phyloP scores from a whole-genome alignment of 1,140 invertebrate genomes.

The Colletes latitarsis region DNA sequence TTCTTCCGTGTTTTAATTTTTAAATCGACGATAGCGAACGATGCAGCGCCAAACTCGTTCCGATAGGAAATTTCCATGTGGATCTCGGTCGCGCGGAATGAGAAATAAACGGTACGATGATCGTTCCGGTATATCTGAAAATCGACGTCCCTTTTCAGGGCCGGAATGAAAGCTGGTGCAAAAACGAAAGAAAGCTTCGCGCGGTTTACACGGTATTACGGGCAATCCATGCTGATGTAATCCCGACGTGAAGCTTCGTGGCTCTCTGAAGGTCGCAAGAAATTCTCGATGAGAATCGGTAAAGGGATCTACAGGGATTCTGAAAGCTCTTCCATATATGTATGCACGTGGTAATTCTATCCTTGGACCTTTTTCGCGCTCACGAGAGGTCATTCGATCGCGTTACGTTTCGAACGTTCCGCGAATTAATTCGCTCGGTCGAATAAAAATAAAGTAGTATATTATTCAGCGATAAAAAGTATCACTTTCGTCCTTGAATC shows the following conservation, averaged over 20 bases:
- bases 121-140: neutral
- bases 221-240: slow-evolving; percentile 45
- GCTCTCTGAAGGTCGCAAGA: slow-evolving; percentile 36
- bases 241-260: slow-evolving; percentile 12
- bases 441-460: neutral
- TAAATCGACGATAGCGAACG: too few species aligned
- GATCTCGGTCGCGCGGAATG: slow-evolving; percentile 6
- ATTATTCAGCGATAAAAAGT: neutral
- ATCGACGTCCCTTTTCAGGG: slow-evolving; percentile 6
- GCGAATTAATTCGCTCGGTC: slow-evolving; percentile 17
- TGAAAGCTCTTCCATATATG: slow-evolving; percentile 38
- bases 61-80: neutral
- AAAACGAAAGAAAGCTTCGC: slow-evolving; percentile 44
- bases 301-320: slow-evolving; percentile 30
- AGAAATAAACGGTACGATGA: slow-evolving; percentile 2
- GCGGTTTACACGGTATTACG: slow-evolving; percentile 49
- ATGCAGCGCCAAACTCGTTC: neutral
- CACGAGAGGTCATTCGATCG: neutral
- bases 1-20: too few species aligned
- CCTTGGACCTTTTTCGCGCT: slow-evolving; percentile 10
- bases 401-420: neutral
- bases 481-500: neutral
- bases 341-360: slow-evolving; percentile 27
- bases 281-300: slow-evolving; percentile 40
- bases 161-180: slow-evolving; percentile 15